Evolutionary conservation across 1,140 invertebrate genomes (phyloP), one percentile per base, ranked within the genome.

Genomic region (Drosophila hydei): DNA sequence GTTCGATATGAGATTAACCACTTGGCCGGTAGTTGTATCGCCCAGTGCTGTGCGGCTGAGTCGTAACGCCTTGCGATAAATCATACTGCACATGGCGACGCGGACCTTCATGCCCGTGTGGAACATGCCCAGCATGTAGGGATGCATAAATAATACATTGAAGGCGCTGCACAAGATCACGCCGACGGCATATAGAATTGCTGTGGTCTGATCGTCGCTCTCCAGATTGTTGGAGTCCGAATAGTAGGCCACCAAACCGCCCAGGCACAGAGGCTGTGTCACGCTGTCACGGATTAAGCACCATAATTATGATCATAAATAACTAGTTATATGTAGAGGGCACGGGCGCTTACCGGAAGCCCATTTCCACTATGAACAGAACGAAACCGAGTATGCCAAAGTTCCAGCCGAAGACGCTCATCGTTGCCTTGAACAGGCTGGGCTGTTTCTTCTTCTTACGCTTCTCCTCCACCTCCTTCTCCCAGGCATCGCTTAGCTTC

Each of bases 1-100:
- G 91, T 98, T 99, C 9, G 97, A 97, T 67, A 99, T 93, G 5
- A 99, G 93, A 92, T 98, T 99, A 9, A 98, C 95, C 88, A 98
- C 95, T 92, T 99, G 96, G 8, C 97, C 97, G 36, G 94, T 94
- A 3, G 96, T 96, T 4, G 96, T 96, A 80, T 96, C 93, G 16
- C 94, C 94, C 30, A 98, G 91, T 6, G 96, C 94, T 2, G 93
- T 94, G 76, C 94, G 94, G 45, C 94, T 95, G 7, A 97, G 88
- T 9, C 93, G 93, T 23, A 96, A 90, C 16, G 94, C 93, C 94
- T 97, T 97, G 90, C 96, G 94, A 91, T 97, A 98, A 68, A 97
- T 95, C 33, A 97, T 92, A 0, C 96, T 95, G 75, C 95, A 95
- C 85, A 95, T 95, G 3, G 96, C 95, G 40, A 97, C 93, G 68